phyloP scores from a whole-genome alignment of 2,113 vertebrate genomes.

The Pelobates fuscus region DNA sequence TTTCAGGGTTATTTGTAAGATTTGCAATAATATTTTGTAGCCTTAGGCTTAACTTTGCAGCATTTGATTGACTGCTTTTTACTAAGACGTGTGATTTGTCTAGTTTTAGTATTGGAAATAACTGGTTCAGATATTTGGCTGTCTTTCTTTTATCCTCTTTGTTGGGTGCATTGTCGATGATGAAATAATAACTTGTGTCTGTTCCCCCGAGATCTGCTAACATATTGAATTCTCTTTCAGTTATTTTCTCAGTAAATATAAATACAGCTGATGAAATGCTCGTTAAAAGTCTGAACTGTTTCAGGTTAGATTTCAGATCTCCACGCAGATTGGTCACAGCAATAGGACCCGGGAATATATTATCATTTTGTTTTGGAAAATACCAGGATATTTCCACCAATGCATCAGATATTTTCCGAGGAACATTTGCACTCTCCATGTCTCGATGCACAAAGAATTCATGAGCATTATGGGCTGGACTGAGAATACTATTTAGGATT shows the following conservation, averaged over 20 bases:
- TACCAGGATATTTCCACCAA: constrained; percentile 74
- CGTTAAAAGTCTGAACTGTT: constrained; percentile 58
- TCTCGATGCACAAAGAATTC: constrained; percentile 69
- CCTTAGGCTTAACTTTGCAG: constrained; percentile 25
- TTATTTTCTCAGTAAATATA: constrained; percentile 60
- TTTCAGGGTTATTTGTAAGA: constrained; percentile 28
- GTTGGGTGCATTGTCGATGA: constrained; percentile 56
- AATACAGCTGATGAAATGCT: constrained; percentile 58
- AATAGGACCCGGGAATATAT: constrained; percentile 53
- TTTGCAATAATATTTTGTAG: constrained; percentile 48
- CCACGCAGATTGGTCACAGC: constrained; percentile 61
- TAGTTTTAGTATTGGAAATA: constrained; percentile 52
- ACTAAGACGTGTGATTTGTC: constrained; percentile 55
- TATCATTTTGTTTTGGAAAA: constrained; percentile 60
- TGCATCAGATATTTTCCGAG: constrained; percentile 69
- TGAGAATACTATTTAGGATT: constrained; percentile 69
- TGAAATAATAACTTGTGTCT: constrained; percentile 55
- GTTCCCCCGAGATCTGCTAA: constrained; percentile 42
- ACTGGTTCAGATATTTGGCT: constrained; percentile 49
- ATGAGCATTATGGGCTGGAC: constrained; percentile 59
- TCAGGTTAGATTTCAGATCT: constrained; percentile 59
- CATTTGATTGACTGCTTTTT: constrained; percentile 46
- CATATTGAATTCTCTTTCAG: constrained; percentile 57
- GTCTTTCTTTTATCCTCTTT: constrained; percentile 52
- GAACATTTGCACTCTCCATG: constrained; percentile 57